Evolutionary conservation across 2,797 vertebrate genomes (phyloP).

Genomic region (Uromys caudimaculatus): DNA sequence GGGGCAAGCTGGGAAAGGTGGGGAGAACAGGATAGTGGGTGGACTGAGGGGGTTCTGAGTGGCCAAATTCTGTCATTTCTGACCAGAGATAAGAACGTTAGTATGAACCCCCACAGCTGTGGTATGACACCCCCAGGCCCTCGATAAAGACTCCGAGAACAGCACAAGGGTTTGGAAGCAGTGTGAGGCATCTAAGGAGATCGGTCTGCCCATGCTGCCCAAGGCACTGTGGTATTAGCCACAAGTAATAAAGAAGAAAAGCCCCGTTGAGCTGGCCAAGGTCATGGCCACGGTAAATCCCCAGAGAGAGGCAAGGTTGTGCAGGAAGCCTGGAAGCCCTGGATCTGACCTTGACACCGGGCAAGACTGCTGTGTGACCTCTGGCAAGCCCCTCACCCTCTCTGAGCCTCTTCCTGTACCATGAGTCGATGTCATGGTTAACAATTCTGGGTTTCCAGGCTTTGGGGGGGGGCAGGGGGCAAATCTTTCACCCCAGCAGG

Average conservation of each 20-base stretch:
- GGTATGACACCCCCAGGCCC: too few relatives aligned
- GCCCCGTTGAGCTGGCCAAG: background rate
- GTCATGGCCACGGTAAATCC: background rate
- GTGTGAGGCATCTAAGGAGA: background rate
- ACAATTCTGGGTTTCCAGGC: background rate
- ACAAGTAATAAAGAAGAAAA: background rate
- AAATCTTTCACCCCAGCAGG: background rate
- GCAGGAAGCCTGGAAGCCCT: background rate
- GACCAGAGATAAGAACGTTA: background rate
- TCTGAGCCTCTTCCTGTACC: constrained; percentile 28
- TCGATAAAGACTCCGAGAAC: rapidly evolving
- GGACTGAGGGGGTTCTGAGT: background rate
- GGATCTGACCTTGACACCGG: background rate
- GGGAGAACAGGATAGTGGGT: background rate
- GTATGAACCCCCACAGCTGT: background rate
- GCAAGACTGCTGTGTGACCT: background rate
- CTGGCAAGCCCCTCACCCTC: background rate
- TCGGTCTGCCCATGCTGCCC: background rate
- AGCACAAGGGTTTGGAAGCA: background rate
- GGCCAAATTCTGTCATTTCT: background rate
- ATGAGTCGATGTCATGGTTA: background rate
- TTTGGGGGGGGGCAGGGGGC: background rate
- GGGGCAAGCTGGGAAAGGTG: background rate
- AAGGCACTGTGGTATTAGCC: background rate
- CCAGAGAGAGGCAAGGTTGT: background rate